Percentiles rank a stretch among this genome's conserved stretches.
These are phyloP conservation scores for Cygnus buccinator DNA, from an alignment of 2,113 vertebrate genomes.

Conservation along the genomic window DNA sequence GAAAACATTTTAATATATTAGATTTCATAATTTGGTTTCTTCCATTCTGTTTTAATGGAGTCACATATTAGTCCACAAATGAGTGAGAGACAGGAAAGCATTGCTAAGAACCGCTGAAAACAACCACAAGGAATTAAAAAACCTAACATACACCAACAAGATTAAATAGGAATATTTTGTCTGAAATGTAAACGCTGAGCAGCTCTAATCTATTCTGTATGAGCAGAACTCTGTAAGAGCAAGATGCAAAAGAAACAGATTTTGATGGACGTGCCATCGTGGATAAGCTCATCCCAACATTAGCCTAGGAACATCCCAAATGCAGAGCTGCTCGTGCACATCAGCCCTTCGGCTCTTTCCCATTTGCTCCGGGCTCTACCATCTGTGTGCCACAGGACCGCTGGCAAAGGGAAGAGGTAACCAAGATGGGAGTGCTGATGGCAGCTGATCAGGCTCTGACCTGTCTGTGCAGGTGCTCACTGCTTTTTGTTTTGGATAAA, in stretches of 20 bases:
- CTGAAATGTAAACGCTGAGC: background rate
- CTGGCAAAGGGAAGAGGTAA: background rate
- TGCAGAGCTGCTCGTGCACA: background rate
- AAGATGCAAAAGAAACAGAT: background rate
- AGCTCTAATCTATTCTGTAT: background rate
- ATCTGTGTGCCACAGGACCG: background rate
- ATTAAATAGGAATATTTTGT: background rate
- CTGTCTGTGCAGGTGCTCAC: background rate
- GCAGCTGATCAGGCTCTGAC: background rate
- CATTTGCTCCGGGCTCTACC: background rate
- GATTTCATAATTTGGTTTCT: background rate
- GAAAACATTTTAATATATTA: background rate
- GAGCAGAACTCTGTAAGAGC: background rate
- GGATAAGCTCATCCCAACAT: background rate
- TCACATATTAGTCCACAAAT: background rate
- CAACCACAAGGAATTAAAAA: background rate
- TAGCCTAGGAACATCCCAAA: background rate
- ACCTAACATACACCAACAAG: background rate
- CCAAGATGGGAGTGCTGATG: background rate
- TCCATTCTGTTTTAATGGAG: background rate
- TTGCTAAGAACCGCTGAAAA: background rate
- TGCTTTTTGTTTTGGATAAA: background rate
- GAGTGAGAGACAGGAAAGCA: background rate
- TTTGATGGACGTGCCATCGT: background rate
- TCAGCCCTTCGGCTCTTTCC: background rate